Evolutionary conservation across 2,797 vertebrate species (phyloP).

Genomic region (Molossus molossus): DNA sequence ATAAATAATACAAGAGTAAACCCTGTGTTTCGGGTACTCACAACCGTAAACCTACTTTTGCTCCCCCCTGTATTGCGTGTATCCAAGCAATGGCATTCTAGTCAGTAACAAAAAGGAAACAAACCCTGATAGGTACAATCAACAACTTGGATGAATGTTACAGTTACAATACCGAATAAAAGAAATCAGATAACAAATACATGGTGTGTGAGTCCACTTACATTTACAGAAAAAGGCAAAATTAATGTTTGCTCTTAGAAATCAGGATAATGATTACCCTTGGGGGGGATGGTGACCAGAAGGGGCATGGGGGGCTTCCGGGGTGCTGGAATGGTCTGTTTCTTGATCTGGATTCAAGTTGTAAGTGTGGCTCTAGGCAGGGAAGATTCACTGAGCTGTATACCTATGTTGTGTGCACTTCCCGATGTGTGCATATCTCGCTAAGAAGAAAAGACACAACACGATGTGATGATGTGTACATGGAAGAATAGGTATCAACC

Average conservation of each 20-base stretch:
- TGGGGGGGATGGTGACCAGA: neutral
- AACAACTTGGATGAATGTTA: too few species aligned
- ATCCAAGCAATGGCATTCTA: neutral
- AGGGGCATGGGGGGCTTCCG: neutral
- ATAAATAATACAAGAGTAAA: neutral
- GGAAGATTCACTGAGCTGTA: neutral
- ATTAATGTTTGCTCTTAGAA: neutral
- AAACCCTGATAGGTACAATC: neutral
- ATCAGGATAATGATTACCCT: neutral
- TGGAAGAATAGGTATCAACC: neutral
- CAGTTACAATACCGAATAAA: neutral
- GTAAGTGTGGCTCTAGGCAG: fast-evolving
- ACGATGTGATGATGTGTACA: fast-evolving
- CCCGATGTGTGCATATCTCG: neutral
- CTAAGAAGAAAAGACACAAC: neutral
- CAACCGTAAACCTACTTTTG: neutral
- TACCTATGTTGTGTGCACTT: neutral
- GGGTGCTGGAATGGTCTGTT: neutral
- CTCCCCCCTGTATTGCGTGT: neutral
- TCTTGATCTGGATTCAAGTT: neutral
- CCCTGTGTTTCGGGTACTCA: neutral
- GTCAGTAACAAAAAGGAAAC: neutral
- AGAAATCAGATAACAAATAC: neutral
- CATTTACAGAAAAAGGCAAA: neutral
- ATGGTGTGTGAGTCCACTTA: neutral